phyloP scores from a whole-genome alignment of 2,113 vertebrate species.

The Zootoca vivipara region DNA sequence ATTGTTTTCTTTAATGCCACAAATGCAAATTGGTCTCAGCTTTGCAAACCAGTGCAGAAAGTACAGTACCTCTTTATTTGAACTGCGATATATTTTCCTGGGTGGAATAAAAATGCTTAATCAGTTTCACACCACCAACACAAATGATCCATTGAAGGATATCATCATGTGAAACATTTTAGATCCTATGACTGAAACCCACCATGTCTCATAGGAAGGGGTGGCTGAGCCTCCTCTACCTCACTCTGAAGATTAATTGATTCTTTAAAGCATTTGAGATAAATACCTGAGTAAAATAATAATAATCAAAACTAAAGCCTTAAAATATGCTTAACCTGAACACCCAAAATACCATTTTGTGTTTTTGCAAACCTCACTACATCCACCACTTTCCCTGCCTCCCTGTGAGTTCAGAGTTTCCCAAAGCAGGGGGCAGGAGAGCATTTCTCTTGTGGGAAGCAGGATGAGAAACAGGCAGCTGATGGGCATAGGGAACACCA shows the following conservation, averaged over 20 bases:
- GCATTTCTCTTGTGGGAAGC: neutral
- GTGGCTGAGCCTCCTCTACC: too few relatives aligned
- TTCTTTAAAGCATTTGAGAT: neutral
- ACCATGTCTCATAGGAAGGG: neutral
- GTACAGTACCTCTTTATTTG: neutral
- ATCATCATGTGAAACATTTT: neutral
- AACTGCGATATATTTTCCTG: neutral
- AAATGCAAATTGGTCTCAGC: neutral
- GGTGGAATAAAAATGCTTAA: neutral
- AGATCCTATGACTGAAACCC: neutral
- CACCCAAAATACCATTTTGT: neutral
- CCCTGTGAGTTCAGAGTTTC: too few relatives aligned
- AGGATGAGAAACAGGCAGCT: neutral
- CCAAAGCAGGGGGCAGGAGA: neutral
- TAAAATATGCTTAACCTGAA: neutral
- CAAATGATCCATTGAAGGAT: neutral
- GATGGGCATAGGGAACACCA: neutral
- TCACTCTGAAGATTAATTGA: neutral
- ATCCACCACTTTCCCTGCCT: neutral
- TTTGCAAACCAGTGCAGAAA: neutral
- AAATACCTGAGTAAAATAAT: neutral
- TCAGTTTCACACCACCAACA: neutral
- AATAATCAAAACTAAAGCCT: neutral
- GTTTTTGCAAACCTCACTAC: neutral
- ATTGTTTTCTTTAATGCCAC: neutral